phyloP scores from a whole-genome alignment of 2,113 vertebrate species.

The Sisor rabdophorus region DNA sequence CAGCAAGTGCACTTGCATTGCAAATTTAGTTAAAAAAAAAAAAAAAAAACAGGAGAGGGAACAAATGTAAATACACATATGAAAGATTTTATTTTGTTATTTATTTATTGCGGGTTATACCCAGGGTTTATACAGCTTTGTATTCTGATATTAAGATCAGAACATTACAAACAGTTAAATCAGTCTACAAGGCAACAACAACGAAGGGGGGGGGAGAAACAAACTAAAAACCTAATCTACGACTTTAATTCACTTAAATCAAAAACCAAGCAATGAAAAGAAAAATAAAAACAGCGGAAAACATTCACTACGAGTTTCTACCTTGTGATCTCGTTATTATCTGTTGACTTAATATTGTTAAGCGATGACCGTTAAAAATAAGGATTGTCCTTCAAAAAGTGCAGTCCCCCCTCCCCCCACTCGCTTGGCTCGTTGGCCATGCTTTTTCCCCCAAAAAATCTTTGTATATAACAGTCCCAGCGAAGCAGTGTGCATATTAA shows the following conservation, averaged over 20 bases:
- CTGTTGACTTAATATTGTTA: conserved; percentile 67
- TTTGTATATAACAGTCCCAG: conserved; percentile 71
- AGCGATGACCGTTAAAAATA: conserved; percentile 75
- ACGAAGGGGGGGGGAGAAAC: neutral
- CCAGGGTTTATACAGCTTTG: conserved; percentile 77
- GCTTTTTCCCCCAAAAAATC: conserved; percentile 62
- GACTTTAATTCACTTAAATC: conserved; percentile 69
- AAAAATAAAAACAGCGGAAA: conserved; percentile 66
- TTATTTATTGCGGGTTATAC: conserved; percentile 74
- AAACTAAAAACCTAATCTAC: conserved; percentile 68
- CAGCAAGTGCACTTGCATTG: too few relatives aligned
- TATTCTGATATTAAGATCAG: conserved; percentile 70
- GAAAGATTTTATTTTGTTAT: conserved; percentile 44
- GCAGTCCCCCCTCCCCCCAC: conserved; percentile 63
- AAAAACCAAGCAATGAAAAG: conserved; percentile 74
- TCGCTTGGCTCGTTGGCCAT: conserved; percentile 47
- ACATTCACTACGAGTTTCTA: conserved; percentile 77
- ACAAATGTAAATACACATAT: too few relatives aligned
- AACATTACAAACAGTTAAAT: conserved; percentile 75
- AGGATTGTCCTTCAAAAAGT: conserved; percentile 84
- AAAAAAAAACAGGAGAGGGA: too few relatives aligned
- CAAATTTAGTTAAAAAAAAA: too few relatives aligned
- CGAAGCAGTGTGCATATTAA: conserved; percentile 73
- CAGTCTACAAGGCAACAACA: conserved; percentile 76
- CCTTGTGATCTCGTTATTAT: conserved; percentile 60